Percentiles rank a stretch among this genome's conserved stretches.
These are phyloP conservation scores for Microtus montanus DNA, from an alignment of 2,113 vertebrate species.

Conservation along the genomic window DNA sequence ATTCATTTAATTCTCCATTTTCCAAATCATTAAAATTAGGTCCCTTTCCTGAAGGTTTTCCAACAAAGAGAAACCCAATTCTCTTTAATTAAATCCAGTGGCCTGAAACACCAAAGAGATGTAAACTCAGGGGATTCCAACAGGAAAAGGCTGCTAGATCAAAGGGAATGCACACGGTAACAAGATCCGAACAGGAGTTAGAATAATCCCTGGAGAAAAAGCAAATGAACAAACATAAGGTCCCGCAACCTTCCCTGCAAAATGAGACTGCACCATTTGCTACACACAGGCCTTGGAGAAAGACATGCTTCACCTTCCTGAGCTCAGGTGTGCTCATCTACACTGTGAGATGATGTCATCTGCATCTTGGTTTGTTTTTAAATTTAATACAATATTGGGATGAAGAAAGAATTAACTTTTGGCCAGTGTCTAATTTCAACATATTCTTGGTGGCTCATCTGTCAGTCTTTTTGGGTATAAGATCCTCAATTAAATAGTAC, in stretches of 20 bases:
- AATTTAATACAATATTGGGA: neutral
- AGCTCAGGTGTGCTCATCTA: neutral
- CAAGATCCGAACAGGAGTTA: constrained; percentile 33
- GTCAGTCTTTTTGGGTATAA: neutral
- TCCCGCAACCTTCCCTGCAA: neutral
- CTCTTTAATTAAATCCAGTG: constrained; percentile 75
- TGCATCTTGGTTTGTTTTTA: neutral
- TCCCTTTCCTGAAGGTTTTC: constrained; percentile 56
- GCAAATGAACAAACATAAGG: neutral
- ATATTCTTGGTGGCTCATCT: neutral
- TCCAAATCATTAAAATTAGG: constrained; percentile 74
- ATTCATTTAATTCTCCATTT: constrained; percentile 65
- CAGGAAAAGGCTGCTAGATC: constrained; percentile 56
- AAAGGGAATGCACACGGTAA: constrained; percentile 57
- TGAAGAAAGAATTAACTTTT: neutral
- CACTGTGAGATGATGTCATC: neutral
- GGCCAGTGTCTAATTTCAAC: neutral
- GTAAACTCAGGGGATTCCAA: constrained; percentile 57
- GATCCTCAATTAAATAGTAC: neutral
- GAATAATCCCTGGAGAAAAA: constrained; percentile 56
- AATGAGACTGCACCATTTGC: neutral
- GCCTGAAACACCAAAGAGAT: constrained; percentile 68
- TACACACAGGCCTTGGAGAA: neutral
- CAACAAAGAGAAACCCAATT: constrained; percentile 51
- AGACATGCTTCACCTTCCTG: neutral